These are phyloP conservation scores for Drosophila paracracens DNA, from an alignment of 2,888 invertebrate genomes.

Conservation along the genomic window DNA sequence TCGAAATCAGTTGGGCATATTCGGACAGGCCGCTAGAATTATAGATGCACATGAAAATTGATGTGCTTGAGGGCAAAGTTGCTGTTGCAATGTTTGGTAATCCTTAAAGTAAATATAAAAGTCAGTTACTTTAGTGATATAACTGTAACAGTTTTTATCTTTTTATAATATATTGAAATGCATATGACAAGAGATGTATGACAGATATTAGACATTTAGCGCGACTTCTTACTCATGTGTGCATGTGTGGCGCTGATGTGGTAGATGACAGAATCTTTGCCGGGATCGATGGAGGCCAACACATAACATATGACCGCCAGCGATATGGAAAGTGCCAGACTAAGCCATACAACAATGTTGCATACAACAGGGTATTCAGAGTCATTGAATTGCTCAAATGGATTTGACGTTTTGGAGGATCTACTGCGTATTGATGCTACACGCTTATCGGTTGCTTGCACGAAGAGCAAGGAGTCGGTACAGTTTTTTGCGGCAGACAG, in stretches of 20 bases:
- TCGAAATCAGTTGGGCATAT: background rate
- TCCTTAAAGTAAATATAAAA: background rate
- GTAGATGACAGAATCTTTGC: conserved; percentile 98
- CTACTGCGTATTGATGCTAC: conserved; percentile 41
- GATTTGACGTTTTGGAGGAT: conserved; percentile 50
- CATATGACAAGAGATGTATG: background rate
- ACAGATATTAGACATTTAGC: conserved; percentile 86
- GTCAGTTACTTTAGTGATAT: background rate
- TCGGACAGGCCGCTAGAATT: background rate
- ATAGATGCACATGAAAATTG: background rate
- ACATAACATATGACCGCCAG: conserved; percentile 92
- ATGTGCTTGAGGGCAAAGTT: background rate
- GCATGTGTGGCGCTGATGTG: conserved; percentile 94
- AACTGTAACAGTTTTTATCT: too few relatives aligned
- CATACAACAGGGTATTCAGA: conserved; percentile 92
- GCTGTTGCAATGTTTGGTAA: background rate
- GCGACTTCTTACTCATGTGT: conserved; percentile 95
- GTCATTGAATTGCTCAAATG: conserved; percentile 87
- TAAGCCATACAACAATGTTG: conserved; percentile 94
- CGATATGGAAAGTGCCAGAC: conserved; percentile 89
- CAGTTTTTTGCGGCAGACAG: conserved; percentile 86
- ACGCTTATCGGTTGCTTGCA: conserved; percentile 85
- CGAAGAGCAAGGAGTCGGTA: conserved; percentile 85
- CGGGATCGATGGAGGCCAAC: conserved; percentile 98
- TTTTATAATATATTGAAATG: background rate